A percentile compares a stretch with the other conserved stretches of the same genome.
phyloP scores from a whole-genome alignment of 2,113 vertebrate species.

The Miniopterus natalensis region DNA sequence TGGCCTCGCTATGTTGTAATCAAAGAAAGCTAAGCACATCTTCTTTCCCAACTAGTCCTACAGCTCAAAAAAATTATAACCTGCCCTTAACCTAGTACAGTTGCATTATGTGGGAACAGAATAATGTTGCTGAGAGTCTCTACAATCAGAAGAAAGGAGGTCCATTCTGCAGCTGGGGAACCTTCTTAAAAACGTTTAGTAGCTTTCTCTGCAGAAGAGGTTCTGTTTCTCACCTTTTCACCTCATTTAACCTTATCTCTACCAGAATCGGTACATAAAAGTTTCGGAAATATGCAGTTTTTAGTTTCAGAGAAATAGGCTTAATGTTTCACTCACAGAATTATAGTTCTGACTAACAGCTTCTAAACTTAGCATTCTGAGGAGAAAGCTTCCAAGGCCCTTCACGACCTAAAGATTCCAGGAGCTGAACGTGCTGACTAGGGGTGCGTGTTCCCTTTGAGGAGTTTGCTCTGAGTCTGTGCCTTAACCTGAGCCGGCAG shows the following conservation, averaged over 20 bases:
- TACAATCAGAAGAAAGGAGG: not conserved
- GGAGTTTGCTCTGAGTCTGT: not conserved
- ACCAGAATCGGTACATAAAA: conserved; percentile 29
- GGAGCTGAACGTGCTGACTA: not conserved
- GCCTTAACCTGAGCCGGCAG: conserved; percentile 57
- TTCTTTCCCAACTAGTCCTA: not conserved
- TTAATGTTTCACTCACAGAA: conserved; percentile 48
- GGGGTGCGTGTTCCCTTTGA: not conserved
- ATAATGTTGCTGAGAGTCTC: conserved; percentile 9
- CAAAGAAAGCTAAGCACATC: not conserved
- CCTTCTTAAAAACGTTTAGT: not conserved
- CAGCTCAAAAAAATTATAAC: not conserved
- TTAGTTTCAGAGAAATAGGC: conserved; percentile 10
- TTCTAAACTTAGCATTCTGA: conserved; percentile 54
- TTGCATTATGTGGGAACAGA: not conserved
- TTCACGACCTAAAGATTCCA: conserved; percentile 13
- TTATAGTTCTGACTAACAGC: not conserved
- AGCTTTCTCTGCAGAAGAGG: not conserved
- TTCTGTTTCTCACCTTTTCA: not conserved
- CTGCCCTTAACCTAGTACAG: not conserved
- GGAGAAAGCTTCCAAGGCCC: conserved; percentile 6
- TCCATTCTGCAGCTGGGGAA: not conserved
- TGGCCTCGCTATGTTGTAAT: not conserved
- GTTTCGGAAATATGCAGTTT: not conserved
- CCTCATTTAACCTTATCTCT: conserved; percentile 17